Conservation (phyloP, 2,797 vertebrate genomes). For the Platyrinchus mystaceus region DNA sequence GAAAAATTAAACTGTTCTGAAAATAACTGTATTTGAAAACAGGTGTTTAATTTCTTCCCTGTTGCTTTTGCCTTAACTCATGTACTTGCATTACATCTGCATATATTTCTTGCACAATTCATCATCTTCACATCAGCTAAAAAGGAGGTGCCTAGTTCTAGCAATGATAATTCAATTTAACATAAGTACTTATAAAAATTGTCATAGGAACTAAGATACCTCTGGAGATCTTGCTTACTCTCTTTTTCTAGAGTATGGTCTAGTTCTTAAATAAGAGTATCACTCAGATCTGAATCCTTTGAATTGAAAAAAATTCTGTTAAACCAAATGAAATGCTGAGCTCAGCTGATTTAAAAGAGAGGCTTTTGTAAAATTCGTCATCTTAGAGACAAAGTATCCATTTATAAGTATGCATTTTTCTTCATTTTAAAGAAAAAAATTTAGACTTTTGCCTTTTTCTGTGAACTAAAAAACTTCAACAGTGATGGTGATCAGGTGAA, state of each 20-base stretch:
- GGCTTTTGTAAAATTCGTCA: neutral
- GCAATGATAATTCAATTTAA: neutral
- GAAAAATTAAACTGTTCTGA: neutral
- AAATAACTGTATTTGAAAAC: neutral
- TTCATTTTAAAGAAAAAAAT: neutral
- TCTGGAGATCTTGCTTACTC: neutral
- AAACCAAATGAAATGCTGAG: neutral
- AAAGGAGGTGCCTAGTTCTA: neutral
- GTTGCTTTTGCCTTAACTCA: neutral
- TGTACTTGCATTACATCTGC: neutral
- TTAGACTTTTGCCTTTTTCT: neutral
- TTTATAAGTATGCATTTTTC: neutral
- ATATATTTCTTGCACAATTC: neutral
- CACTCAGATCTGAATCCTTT: neutral
- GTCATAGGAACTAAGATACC: neutral
- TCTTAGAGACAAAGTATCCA: neutral
- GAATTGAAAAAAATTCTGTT: neutral
- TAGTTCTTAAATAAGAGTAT: neutral
- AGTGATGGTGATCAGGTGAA: neutral
- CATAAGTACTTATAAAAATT: neutral
- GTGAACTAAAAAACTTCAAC: neutral
- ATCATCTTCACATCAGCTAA: neutral
- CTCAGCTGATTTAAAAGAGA: neutral
- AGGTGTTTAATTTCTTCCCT: neutral
- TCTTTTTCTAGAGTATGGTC: neutral